Evolutionary conservation across 2,888 invertebrate species (phyloP), one percentile per base, ranked within the genome.

Genomic region (Thecophora atra): DNA sequence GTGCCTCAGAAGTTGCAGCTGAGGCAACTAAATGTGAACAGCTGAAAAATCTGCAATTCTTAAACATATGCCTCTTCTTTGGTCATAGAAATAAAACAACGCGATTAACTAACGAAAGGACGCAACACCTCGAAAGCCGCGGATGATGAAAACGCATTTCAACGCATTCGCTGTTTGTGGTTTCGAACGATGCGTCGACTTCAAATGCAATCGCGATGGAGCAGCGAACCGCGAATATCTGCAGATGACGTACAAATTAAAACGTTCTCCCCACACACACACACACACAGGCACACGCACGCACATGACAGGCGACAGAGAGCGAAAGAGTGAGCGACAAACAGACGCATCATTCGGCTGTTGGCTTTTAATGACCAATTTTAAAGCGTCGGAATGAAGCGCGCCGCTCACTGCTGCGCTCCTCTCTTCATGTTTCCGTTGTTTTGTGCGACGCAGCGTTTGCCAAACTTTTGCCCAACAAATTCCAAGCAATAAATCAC

Each of bases 241-340:
- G 75, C 70, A 66, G 63, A 51, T 74, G 75, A 75, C 72, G 72
- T 58, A 30, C 72, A 74, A 75, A 75, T 74, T 73, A 74, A 75
- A 75, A 75, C 66, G 71, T 72, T 42, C 47, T 54, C 47, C 52
- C n/a, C 63, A 44, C 13, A 42, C 63, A 56, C 56, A 56, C 56
- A n/a, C 13, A 21, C 26, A 56, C 13, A 21, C 56, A 56, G 13
- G 24, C 56, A 26, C 1, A 56, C 56, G 17, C 44, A 42, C 47
- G 47, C 47, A 64, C 28, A 58, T n/a, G n/a, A n/a, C n/a, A n/a
- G n/a, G n/a, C n/a, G n/a, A n/a, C n/a, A n/a, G n/a, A n/a, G n/a
- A n/a, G n/a, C n/a, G n/a, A n/a, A n/a, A n/a, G n/a, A n/a, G n/a
- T n/a, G 0, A 28, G 28, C 26, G 1, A 28, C 44, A 30, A 1